phyloP scores from a whole-genome alignment of 2,797 vertebrate genomes.

The Tiaroga cobitis region DNA sequence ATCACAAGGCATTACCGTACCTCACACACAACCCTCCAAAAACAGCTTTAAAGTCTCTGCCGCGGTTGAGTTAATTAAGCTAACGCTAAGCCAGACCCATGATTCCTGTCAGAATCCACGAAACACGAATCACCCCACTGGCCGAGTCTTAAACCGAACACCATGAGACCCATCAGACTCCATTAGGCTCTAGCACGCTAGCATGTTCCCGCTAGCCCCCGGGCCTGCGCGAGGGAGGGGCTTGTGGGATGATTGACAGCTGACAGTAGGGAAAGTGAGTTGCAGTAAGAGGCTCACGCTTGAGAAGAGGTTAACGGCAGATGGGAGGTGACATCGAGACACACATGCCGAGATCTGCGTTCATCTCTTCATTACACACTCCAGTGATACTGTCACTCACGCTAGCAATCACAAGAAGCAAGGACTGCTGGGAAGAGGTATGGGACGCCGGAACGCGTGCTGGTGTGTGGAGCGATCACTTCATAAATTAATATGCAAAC shows the following conservation, averaged over 20 bases:
- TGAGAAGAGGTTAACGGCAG: slow-evolving; percentile 44
- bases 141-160: slow-evolving; percentile 22
- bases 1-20: not conserved
- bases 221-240: slow-evolving; percentile 34
- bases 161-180: slow-evolving; percentile 42
- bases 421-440: slow-evolving; percentile 14
- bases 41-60: slow-evolving; percentile 46
- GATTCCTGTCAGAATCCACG: slow-evolving; percentile 30
- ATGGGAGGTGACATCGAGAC: slow-evolving; percentile 48
- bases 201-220: slow-evolving; percentile 26
- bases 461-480: not conserved
- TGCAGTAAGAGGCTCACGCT: slow-evolving; percentile 39
- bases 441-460: not conserved
- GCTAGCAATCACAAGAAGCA: slow-evolving; percentile 31
- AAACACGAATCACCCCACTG: slow-evolving; percentile 19
- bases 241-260: slow-evolving; percentile 50
- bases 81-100: slow-evolving; percentile 6
- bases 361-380: slow-evolving; percentile 52
- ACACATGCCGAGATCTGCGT: slow-evolving; percentile 34
- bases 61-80: slow-evolving; percentile 43
- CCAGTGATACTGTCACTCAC: slow-evolving; percentile 52
- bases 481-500: too few relatives aligned
- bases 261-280: slow-evolving; percentile 53
- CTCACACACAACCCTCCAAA: not conserved
- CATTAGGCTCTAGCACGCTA: slow-evolving; percentile 43